Evolutionary conservation across 2,888 invertebrate species (phyloP), one percentile per base, ranked within the genome.

Genomic region (Ferdinandea cuprea): DNA sequence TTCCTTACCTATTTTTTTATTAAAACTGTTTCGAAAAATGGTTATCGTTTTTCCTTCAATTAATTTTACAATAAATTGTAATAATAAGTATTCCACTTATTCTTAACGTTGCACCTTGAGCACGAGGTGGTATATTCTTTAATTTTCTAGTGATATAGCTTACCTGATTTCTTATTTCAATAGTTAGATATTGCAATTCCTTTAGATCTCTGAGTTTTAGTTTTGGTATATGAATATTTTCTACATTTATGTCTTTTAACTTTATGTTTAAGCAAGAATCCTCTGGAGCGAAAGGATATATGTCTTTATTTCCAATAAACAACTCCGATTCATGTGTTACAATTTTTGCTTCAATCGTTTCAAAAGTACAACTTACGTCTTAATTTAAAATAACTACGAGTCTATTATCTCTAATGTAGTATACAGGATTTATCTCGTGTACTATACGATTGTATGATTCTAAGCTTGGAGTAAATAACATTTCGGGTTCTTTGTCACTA

Each of bases 381-480:
- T 44, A 7, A 19, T 32, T 32, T 61, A 61, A 46, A 30, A 61
- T 32, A 11, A 15, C 59, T 11, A 15, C 42, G 1, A 40, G 25
- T 17, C 54, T 15, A 15, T 68, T 56, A 9, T 4, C 1, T 15
- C 25, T 68, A 25, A 46, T 0, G 7, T 56, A 54, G 9, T 21
- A 19, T 3, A n/a, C 19, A 19, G 8, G 9, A 13, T 40, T 40
- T 9, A 37, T 7, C 40, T 61, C 46, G 8, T 61, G 11, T 0
- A 44, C 13, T 19, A 48, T 48, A 4, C n/a, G n/a, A 19, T 61
- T 46, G 50, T 48, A 71, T 8, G 30, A 28, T 19, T 59, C 37
- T 30, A 50, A 13, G 9, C 13, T 48, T 21, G 69, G 58, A 11
- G 69, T 71, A 50, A 50, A 59, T 30, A 71, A 9, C n/a, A 69